Conservation (phyloP, 2,797 vertebrate species). For the Peromyscus melanophrys region DNA sequence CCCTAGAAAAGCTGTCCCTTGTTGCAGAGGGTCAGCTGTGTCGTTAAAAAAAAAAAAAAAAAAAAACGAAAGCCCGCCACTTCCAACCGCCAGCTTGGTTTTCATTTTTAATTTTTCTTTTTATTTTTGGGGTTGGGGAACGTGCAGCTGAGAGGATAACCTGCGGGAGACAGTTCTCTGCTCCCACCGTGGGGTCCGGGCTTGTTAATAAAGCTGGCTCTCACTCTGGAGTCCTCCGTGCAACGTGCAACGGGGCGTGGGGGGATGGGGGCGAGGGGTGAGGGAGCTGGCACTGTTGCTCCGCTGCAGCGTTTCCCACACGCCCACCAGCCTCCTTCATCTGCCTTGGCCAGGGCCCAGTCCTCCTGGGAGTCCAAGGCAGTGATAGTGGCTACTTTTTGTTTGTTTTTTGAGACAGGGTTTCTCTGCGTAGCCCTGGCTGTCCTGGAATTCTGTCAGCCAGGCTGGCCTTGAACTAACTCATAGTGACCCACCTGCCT, state of each 20-base stretch:
- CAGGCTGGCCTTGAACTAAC: background rate
- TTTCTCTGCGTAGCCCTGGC: background rate
- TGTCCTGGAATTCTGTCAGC: background rate
- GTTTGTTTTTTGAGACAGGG: background rate
- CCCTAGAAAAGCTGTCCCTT: background rate
- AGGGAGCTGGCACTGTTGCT: too few relatives aligned
- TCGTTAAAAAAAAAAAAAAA: background rate
- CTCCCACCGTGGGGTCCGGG: too few relatives aligned
- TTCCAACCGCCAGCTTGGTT: background rate
- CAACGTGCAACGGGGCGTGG: too few relatives aligned
- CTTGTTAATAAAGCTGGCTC: background rate
- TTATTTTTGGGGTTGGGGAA: background rate
- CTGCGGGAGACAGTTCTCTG: background rate
- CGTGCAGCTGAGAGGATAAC: background rate
- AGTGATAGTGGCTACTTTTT: background rate
- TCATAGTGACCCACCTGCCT: background rate
- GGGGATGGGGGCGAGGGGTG: rapidly evolving
- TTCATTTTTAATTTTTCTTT: background rate
- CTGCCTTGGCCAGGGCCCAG: background rate
- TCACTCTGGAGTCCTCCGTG: background rate
- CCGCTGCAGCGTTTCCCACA: background rate
- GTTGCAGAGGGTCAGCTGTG: background rate
- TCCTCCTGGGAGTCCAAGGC: background rate
- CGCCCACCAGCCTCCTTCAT: too few relatives aligned
- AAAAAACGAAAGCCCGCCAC: background rate